A percentile compares a stretch with the other conserved stretches of the same genome.
Conservation (phyloP, 2,113 vertebrate species). For the Microtus montanus region DNA sequence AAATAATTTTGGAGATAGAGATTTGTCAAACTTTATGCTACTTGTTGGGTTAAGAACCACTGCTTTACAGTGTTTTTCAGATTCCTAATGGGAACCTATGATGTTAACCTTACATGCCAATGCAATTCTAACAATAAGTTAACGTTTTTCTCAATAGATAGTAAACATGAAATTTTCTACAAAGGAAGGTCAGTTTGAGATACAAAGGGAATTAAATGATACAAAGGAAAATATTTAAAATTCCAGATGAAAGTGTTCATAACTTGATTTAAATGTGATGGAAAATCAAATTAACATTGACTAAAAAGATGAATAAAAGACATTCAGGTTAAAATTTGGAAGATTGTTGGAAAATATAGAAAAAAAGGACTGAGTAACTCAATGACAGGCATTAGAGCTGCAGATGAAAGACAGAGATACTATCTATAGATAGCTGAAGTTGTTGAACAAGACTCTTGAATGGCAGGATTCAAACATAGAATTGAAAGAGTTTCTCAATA, state of each 20-base stretch:
- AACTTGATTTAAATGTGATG: slow-evolving; percentile 5
- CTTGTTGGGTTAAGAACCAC: background rate
- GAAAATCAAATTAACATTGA: background rate
- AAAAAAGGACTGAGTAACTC: background rate
- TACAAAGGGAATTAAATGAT: background rate
- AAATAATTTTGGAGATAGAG: background rate
- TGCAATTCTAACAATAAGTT: background rate
- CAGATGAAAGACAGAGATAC: background rate
- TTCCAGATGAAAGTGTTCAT: background rate
- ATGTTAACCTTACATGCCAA: background rate
- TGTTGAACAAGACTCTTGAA: background rate
- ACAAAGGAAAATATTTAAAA: background rate
- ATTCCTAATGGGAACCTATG: background rate
- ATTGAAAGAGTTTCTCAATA: background rate
- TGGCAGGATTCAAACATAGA: background rate
- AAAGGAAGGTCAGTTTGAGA: background rate
- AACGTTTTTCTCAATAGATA: background rate
- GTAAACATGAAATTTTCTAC: background rate
- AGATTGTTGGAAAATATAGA: background rate
- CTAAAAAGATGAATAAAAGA: background rate
- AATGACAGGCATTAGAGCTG: background rate
- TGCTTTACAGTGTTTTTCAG: background rate
- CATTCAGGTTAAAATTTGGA: background rate
- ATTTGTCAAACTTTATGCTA: background rate
- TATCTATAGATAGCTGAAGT: background rate